These are phyloP conservation scores for Acropternis orthonyx DNA, from an alignment of 2,797 vertebrate species.

Conservation along the genomic window DNA sequence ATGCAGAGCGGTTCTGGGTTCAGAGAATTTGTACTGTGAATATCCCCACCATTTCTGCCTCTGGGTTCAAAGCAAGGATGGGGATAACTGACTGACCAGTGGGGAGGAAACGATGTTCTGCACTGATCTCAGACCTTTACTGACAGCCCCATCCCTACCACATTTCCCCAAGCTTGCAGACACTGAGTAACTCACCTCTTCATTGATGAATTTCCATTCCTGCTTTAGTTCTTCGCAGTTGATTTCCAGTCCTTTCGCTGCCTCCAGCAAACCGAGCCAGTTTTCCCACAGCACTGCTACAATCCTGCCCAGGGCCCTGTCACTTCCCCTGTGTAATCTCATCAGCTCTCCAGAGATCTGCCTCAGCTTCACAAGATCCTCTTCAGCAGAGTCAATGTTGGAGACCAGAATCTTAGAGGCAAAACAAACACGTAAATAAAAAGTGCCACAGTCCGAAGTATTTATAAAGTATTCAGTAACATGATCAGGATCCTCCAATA, in stretches of 20 bases:
- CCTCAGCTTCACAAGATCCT: constrained; percentile 69
- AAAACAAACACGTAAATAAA: not conserved
- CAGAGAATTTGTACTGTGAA: not conserved
- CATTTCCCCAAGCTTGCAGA: not conserved
- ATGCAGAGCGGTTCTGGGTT: not conserved
- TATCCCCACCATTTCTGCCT: not conserved
- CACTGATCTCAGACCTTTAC: not conserved
- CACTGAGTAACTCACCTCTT: constrained; percentile 77
- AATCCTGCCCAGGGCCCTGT: not conserved
- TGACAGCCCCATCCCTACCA: not conserved
- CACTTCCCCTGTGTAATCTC: not conserved
- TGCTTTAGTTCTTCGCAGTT: constrained; percentile 76
- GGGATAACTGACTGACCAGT: not conserved
- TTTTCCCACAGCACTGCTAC: constrained; percentile 74
- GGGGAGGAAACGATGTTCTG: not conserved
- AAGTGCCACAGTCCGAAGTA: not conserved
- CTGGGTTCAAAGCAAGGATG: not conserved
- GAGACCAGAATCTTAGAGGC: constrained; percentile 64
- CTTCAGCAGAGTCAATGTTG: constrained; percentile 52
- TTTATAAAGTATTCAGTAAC: not conserved
- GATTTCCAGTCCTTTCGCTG: constrained; percentile 71
- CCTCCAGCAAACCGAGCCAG: constrained; percentile 73
- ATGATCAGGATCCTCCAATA: not conserved
- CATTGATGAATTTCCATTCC: constrained; percentile 84
- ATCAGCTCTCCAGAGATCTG: constrained; percentile 50